Base-by-base conservation (phyloP, 2,888 invertebrate species). In the Hesperia comma region DNA sequence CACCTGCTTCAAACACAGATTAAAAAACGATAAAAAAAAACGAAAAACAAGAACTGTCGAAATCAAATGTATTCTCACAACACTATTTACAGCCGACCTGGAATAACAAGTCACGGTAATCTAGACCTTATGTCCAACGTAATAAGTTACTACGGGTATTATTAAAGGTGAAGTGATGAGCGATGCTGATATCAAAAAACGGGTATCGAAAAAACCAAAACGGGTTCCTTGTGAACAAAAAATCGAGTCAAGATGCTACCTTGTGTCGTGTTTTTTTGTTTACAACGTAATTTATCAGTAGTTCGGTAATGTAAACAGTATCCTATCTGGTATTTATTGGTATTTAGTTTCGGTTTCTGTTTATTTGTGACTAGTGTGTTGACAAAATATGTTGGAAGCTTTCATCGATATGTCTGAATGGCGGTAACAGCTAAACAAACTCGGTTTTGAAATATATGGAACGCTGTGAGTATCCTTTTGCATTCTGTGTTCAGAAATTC, bases 181-280 rank as follows among this genome's bases (percentile, higher is more conserved):
- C 32, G 33, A 15, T 33, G 43, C 37, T 46, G 37, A 15, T 26
- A 37, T 26, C 49, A 58, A 58, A 64, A 64, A 60, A 64, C 32
- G 40, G 37, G 58, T 49, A 40, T 58, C 21, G 63, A 67, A 72
- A 71, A 73, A 75, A 75, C 72, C 57, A 73, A 79, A 83, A 81
- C 80, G 74, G 81, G 82, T 81, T 77, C 75, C 68, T 78, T 81
- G 80, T 70, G 77, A 81, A 79, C 79, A 85, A 85, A 85, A 82
- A 82, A 78, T 72, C 73, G 71, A 74, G 74, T 72, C 75, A 76
- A 75, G 75, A 75, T 72, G 82, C 81, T 79, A 82, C 81, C 76
- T 75, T 68, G 69, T 14, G 14, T 26, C 15, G 21, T 17, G 32
- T 78, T 77, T 75, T 74, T 68, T 73, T 74, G 71, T 73, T 60